Evolutionary conservation across 2,888 invertebrate genomes (phyloP), one percentile per base, ranked within the genome.

Genomic region (Drosophila pseudotakahashii): DNA sequence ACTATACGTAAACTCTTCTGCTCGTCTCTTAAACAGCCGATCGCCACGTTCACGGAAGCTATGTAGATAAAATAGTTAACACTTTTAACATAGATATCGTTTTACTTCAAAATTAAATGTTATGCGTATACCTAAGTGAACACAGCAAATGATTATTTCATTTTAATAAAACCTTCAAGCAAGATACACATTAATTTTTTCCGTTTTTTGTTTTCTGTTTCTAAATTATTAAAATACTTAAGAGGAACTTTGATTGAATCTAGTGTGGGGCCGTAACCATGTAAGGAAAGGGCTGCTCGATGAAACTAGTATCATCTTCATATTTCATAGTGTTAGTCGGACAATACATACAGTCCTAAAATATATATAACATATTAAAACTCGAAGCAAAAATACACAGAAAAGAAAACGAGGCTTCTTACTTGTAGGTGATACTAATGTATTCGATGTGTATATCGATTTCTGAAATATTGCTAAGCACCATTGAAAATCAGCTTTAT

Each of bases 351-450:
- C 58, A 68, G 50, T 58, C 32, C 42, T 39, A 32, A 67, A 80
- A 54, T 48, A 71, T 55, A 59, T 58, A 59, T 58, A 16, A 78
- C 66, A 54, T 66, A 66, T 67, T 60, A 73, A 74, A 69, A 58
- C 66, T 70, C 47, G 37, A 54, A 66, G 63, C 50, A 76, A 78
- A 78, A 75, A 75, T 74, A 87, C 77, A 81, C 66, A 81, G 66
- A 74, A 34, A 3, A 34, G 4, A 83, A 86, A 83, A 81, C 74
- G 88, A 87, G 88, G 85, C 68, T 60, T 75, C 51, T 48, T 58
- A 75, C 58, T 71, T 67, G 58, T 63, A 70, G 61, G 73, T 69
- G 76, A 57, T 54, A 70, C 10, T 7, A 13, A 23, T 10, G 7
- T 42, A n/a, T 42, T 60, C 60, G 60, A 44, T 59, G 10, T 36